Conservation (phyloP, 2,113 vertebrate species). For the Seriola dumerili region DNA sequence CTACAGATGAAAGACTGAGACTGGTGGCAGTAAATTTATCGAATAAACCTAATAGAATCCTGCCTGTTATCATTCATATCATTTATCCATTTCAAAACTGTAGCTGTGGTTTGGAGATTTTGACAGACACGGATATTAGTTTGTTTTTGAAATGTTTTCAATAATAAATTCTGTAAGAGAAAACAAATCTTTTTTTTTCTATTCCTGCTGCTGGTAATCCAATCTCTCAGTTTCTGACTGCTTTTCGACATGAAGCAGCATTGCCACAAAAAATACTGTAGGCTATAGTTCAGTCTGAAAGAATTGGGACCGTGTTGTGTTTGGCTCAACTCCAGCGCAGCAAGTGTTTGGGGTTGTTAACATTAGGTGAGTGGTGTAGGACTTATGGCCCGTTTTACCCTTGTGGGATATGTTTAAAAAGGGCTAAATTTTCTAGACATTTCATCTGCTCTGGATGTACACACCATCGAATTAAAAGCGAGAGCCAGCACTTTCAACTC, state of each 20-base stretch:
- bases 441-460: conserved; percentile 23
- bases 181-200: not conserved
- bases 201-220: too few species aligned
- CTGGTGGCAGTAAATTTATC: too few species aligned
- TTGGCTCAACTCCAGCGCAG: not conserved
- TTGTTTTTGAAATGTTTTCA: too few species aligned
- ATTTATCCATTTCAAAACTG: too few species aligned
- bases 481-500: conserved; percentile 10
- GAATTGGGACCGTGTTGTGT: not conserved
- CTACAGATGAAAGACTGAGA: too few species aligned
- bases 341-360: not conserved
- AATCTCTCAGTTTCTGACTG: not conserved
- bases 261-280: not conserved
- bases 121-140: too few species aligned
- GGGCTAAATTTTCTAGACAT: not conserved
- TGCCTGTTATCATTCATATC: too few species aligned
- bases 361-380: not conserved
- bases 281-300: not conserved
- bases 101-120: too few species aligned
- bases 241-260: not conserved
- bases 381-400: not conserved
- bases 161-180: too few species aligned
- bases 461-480: conserved; percentile 13
- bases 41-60: too few species aligned
- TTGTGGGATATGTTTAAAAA: conserved; percentile 1